Evolutionary conservation across 2,888 invertebrate genomes (phyloP).

Genomic region (Phrixothrix hirtus): DNA sequence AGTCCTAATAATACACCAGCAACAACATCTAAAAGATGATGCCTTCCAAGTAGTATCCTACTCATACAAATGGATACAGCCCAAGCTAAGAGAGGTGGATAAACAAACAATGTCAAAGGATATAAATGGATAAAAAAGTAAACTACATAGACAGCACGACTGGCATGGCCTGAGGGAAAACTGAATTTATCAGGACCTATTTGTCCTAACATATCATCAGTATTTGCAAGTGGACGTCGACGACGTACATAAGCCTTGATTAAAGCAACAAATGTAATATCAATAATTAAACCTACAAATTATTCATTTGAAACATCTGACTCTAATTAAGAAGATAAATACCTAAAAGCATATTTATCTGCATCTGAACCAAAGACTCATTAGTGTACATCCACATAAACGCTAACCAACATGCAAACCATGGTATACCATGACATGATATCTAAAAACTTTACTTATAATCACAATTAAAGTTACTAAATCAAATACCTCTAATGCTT

Average conservation of each 20-base stretch:
- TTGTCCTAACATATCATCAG: slow-evolving; percentile 66
- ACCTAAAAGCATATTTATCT: slow-evolving; percentile 86
- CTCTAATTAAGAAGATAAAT: slow-evolving; percentile 31
- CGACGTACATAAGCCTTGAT: slow-evolving; percentile 79
- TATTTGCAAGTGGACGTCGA: slow-evolving; percentile 68
- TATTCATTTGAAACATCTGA: slow-evolving; percentile 21
- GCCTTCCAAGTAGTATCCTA: slow-evolving; percentile 80
- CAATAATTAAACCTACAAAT: slow-evolving; percentile 76
- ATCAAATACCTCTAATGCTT: slow-evolving; percentile 60
- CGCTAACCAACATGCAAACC: slow-evolving; percentile 77
- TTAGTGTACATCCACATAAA: slow-evolving; percentile 77
- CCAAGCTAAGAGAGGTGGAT: slow-evolving; percentile 75
- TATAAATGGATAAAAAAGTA: slow-evolving; percentile 71
- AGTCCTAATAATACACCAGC: slow-evolving; percentile 77
- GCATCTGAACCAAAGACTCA: slow-evolving; percentile 72
- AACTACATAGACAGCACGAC: slow-evolving; percentile 76
- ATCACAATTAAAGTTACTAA: not conserved
- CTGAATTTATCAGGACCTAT: slow-evolving; percentile 87
- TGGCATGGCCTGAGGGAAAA: slow-evolving; percentile 95
- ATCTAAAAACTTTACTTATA: slow-evolving; percentile 58
- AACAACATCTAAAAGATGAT: slow-evolving; percentile 83
- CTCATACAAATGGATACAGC: slow-evolving; percentile 73
- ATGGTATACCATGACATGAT: slow-evolving; percentile 87
- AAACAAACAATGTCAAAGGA: slow-evolving; percentile 63
- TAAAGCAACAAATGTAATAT: slow-evolving; percentile 75